Conservation (phyloP, 2,888 invertebrate species). For the Philopedon plagiatum region DNA sequence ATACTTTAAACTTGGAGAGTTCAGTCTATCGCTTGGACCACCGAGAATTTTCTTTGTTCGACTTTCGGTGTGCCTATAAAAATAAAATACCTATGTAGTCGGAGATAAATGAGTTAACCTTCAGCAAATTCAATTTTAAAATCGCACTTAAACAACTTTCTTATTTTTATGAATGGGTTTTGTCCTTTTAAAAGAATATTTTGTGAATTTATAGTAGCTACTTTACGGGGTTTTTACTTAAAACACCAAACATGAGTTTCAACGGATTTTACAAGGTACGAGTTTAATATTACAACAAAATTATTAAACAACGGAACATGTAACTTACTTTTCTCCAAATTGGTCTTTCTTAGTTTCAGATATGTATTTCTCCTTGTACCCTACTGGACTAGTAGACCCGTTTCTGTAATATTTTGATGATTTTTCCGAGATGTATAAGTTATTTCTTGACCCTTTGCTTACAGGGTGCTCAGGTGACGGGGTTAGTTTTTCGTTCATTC, state of each 20-base stretch:
- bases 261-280: too few relatives aligned
- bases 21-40: conserved; percentile 51
- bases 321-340: conserved; percentile 67
- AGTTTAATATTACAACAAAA: too few relatives aligned
- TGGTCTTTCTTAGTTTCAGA: conserved; percentile 72
- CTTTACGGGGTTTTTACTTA: too few relatives aligned
- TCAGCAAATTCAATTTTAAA: too few relatives aligned
- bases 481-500: conserved; percentile 67
- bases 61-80: conserved; percentile 62
- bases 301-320: conserved; percentile 46
- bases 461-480: conserved; percentile 67
- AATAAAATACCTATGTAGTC: too few relatives aligned
- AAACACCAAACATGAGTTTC: too few relatives aligned
- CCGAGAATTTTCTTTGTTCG: conserved; percentile 67
- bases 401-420: conserved; percentile 72
- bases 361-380: conserved; percentile 71
- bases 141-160: too few relatives aligned
- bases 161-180: too few relatives aligned
- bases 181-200: too few relatives aligned
- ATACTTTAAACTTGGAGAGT: conserved; percentile 52
- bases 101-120: too few relatives aligned
- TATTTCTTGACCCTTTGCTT: conserved; percentile 53
- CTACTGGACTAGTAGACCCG: conserved; percentile 72
- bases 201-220: too few relatives aligned
- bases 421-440: conserved; percentile 72